These are phyloP conservation scores for Pseudorhiza aurosa DNA, from an alignment of 30 jellyfish, hydroid and myxozoan genomes.

Conservation along the genomic window DNA sequence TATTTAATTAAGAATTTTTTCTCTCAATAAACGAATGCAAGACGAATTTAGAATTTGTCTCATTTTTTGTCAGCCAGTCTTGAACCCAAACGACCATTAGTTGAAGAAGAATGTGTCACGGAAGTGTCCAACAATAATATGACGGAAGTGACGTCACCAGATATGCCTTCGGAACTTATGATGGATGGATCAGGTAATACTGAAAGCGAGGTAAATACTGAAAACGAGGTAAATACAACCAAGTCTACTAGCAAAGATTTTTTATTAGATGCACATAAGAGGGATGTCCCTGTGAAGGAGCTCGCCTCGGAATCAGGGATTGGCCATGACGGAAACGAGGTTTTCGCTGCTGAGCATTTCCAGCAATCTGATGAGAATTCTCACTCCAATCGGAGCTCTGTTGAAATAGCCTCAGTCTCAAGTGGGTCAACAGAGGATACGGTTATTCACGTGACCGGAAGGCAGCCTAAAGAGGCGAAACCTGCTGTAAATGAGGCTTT, in stretches of 20 bases:
- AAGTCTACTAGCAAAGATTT: too few relatives aligned
- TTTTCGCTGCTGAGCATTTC: background rate
- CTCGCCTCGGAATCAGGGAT: too few relatives aligned
- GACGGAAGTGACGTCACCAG: constrained; percentile 1
- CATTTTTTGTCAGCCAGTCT: constrained; percentile 32
- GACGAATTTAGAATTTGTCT: too few relatives aligned
- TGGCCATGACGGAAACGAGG: too few relatives aligned
- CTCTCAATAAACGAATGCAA: background rate
- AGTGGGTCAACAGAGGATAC: constrained; percentile 46
- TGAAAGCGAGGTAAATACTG: too few relatives aligned
- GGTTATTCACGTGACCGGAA: constrained; percentile 14
- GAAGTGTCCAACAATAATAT: background rate
- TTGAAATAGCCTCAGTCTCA: constrained; percentile 27
- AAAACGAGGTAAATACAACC: too few relatives aligned
- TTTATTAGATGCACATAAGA: too few relatives aligned
- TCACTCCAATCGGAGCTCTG: constrained; percentile 23
- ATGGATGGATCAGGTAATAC: too few relatives aligned
- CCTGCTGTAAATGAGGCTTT: background rate
- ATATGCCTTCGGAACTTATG: too few relatives aligned
- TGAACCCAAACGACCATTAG: constrained; percentile 1
- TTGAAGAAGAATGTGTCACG: constrained; percentile 10
- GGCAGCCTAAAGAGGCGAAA: background rate
- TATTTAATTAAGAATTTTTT: background rate
- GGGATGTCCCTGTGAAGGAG: too few relatives aligned
- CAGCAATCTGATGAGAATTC: background rate